Evolutionary conservation across 2,113 vertebrate species (phyloP), one percentile per base, ranked within the genome.

Genomic region (Rhinopomastus cyanomelas): DNA sequence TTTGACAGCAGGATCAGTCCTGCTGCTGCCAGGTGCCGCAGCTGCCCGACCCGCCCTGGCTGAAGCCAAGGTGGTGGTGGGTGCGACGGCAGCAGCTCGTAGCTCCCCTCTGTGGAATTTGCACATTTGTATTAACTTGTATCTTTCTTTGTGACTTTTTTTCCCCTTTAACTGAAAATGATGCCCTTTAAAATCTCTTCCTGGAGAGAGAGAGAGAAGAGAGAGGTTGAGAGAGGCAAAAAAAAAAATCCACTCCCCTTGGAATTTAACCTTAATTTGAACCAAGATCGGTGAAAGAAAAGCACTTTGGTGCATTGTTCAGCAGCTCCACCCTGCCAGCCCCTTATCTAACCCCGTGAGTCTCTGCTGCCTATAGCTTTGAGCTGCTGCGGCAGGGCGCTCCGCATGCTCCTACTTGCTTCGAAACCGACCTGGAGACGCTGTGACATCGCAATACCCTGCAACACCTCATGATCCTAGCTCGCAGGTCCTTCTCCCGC

Each of bases 211-310:
- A 48, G 59, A 91, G 46, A 48, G 46, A 18, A 48, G 89, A 15
- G 80, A 5, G 78, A 72, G 34, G 49, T 21, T 44, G 67, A 16
- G 20, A 36, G 25, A 73, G 16, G 22, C 2, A 23, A n/a, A 66
- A 23, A 23, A 39, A 74, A 87, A 88, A 87, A 88, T 68, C 96
- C 92, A 96, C 96, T 95, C 97, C 97, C 87, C 85, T 94, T 96
- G 97, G 97, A 98, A 98, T 98, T 97, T 98, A 97, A 97, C 97
- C 97, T 98, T 97, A 97, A 97, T 97, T 98, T 98, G 97, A 98
- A 98, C 97, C 97, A 98, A 96, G 97, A 97, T 97, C 95, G 91
- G 95, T 97, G 97, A 98, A 97, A 97, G 97, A 97, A 97, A 97
- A 97, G 97, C 95, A 97, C 96, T 97, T 96, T 82, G 87, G 77